Percentiles rank a stretch among this genome's conserved stretches.
Conservation (phyloP, 2,113 vertebrate genomes). For the Otus sunia region DNA sequence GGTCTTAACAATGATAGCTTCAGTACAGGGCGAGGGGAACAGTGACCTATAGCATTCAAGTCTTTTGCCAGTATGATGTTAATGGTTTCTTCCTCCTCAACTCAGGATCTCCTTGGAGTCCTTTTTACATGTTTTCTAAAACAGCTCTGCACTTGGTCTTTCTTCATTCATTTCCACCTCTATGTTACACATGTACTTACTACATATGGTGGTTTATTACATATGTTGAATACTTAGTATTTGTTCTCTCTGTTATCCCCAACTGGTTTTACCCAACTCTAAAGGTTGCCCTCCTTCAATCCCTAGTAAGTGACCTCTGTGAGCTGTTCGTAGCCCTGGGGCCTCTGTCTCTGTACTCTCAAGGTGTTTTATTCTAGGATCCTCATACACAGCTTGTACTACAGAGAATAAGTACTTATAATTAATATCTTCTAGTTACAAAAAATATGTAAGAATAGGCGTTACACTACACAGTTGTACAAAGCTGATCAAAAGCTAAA, state of each 20-base stretch:
- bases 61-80: background rate
- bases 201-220: background rate
- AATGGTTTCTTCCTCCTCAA: background rate
- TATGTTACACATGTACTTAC: background rate
- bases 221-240: background rate
- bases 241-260: background rate
- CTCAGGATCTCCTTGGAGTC: background rate
- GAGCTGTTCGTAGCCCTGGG: background rate
- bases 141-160: background rate
- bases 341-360: background rate
- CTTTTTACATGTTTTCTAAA: background rate
- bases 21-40: background rate
- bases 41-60: background rate
- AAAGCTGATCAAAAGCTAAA: background rate
- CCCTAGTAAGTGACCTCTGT: background rate
- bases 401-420: background rate
- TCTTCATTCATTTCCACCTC: background rate
- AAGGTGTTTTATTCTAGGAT: background rate
- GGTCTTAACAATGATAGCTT: background rate
- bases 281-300: background rate
- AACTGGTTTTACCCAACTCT: background rate
- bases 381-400: background rate
- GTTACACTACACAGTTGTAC: background rate
- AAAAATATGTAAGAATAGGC: background rate
- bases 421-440: background rate